These are phyloP conservation scores for Acanthurus tractus DNA, from an alignment of 2,797 vertebrate genomes.

Conservation along the genomic window DNA sequence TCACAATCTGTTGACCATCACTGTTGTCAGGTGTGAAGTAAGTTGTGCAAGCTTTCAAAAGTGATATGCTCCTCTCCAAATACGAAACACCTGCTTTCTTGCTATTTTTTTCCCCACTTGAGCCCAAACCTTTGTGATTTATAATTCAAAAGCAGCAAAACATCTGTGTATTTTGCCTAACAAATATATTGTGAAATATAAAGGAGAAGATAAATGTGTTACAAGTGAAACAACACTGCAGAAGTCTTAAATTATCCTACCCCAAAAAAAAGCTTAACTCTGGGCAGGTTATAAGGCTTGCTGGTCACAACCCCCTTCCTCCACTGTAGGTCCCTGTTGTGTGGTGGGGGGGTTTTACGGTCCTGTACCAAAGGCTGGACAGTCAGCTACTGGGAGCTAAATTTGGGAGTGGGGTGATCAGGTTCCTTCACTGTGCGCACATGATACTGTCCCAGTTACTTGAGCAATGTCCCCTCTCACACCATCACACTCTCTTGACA, in stretches of 20 bases:
- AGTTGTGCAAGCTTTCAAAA: conserved; percentile 4
- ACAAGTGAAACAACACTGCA: background rate
- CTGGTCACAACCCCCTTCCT: conserved; percentile 40
- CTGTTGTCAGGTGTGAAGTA: background rate
- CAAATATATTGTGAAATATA: no score
- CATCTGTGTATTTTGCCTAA: background rate
- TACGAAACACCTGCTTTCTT: background rate
- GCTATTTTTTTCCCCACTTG: background rate
- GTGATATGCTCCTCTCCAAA: background rate
- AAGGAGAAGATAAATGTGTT: background rate
- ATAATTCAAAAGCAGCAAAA: background rate
- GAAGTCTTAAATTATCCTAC: background rate
- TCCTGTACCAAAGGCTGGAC: conserved; percentile 65
- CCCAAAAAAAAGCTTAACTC: background rate
- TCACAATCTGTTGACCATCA: conserved; percentile 52
- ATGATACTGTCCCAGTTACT: conserved; percentile 85
- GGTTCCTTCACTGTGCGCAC: conserved; percentile 83
- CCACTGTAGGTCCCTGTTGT: conserved; percentile 34
- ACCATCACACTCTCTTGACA: conserved; percentile 52
- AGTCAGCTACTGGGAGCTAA: conserved; percentile 80
- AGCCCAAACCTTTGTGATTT: background rate
- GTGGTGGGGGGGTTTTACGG: conserved; percentile 62
- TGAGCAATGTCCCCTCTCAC: conserved; percentile 71
- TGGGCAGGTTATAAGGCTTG: conserved; percentile 27
- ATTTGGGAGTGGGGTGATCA: conserved; percentile 85